These are phyloP conservation scores for Bucco capensis DNA, from an alignment of 2,113 vertebrate genomes.

Conservation along the genomic window DNA sequence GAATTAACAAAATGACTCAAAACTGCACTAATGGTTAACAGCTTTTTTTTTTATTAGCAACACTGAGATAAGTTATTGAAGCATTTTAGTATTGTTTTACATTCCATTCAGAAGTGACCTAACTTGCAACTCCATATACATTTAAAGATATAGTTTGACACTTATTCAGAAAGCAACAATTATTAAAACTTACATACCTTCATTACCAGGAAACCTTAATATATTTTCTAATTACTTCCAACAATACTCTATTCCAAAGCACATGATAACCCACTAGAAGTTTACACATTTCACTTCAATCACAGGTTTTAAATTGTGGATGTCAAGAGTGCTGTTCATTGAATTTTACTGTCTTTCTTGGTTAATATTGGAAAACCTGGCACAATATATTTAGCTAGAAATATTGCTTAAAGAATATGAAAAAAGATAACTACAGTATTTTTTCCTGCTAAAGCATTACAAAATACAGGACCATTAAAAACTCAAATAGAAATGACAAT, in stretches of 20 bases:
- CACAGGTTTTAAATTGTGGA: conserved; percentile 67
- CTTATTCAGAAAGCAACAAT: conserved; percentile 80
- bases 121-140: conserved; percentile 80
- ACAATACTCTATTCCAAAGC: conserved; percentile 78
- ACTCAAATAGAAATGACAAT: conserved; percentile 73
- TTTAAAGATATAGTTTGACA: conserved; percentile 80
- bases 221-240: conserved; percentile 76
- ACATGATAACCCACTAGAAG: conserved; percentile 76
- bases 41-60: conserved; percentile 83
- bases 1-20: conserved; percentile 78
- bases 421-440: conserved; percentile 71
- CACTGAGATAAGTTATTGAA: conserved; percentile 82
- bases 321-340: conserved; percentile 67
- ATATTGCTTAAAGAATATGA: conserved; percentile 77
- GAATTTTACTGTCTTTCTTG: conserved; percentile 72
- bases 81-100: conserved; percentile 82
- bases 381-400: conserved; percentile 77
- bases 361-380: conserved; percentile 69
- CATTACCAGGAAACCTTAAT: conserved; percentile 79
- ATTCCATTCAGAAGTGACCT: conserved; percentile 82
- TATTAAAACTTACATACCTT: conserved; percentile 80
- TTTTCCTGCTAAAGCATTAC: conserved; percentile 76
- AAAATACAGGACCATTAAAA: conserved; percentile 76
- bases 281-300: conserved; percentile 77
- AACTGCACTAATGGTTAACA: conserved; percentile 81